A percentile compares a stretch with the other conserved stretches of the same genome.
Evolutionary conservation across 92 coral and sea anemone species (phyloP).

Genomic region (Palythoa caribaeorum): DNA sequence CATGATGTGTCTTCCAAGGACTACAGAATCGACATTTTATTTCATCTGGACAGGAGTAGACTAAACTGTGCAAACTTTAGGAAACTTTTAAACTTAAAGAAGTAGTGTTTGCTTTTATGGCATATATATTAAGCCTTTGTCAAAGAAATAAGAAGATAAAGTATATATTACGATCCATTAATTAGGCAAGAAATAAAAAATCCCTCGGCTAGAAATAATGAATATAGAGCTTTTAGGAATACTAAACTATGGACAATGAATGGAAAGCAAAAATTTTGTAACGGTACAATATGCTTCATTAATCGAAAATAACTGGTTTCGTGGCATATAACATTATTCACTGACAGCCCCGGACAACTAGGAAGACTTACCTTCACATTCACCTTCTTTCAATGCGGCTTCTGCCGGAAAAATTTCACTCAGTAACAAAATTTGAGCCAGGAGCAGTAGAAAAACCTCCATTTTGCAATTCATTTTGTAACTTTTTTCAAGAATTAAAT

Average conservation of each 20-base stretch:
- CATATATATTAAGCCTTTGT: too few relatives aligned
- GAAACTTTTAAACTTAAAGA: too few relatives aligned
- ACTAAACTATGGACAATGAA: background rate
- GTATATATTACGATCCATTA: too few relatives aligned
- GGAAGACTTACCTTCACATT: slow-evolving; percentile 85
- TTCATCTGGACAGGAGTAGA: too few relatives aligned
- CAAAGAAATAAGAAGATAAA: too few relatives aligned
- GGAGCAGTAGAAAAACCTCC: slow-evolving; percentile 69
- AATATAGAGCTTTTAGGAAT: too few relatives aligned
- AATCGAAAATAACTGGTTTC: slow-evolving; percentile 1
- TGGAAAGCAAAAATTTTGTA: background rate
- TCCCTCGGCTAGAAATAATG: too few relatives aligned
- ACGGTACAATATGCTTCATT: background rate
- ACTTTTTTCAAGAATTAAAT: background rate
- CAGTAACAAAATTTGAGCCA: slow-evolving; percentile 67
- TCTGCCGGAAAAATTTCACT: slow-evolving; percentile 72
- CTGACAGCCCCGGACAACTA: background rate
- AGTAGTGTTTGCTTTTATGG: too few relatives aligned
- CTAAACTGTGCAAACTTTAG: too few relatives aligned
- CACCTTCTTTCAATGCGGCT: slow-evolving; percentile 82
- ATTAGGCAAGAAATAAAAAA: too few relatives aligned
- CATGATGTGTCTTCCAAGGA: too few relatives aligned
- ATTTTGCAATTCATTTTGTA: slow-evolving; percentile 39
- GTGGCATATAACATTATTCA: slow-evolving; percentile 9
- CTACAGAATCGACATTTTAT: too few relatives aligned